phyloP scores from a whole-genome alignment of 1,140 invertebrate species.

The Cryptotermes secundus region DNA sequence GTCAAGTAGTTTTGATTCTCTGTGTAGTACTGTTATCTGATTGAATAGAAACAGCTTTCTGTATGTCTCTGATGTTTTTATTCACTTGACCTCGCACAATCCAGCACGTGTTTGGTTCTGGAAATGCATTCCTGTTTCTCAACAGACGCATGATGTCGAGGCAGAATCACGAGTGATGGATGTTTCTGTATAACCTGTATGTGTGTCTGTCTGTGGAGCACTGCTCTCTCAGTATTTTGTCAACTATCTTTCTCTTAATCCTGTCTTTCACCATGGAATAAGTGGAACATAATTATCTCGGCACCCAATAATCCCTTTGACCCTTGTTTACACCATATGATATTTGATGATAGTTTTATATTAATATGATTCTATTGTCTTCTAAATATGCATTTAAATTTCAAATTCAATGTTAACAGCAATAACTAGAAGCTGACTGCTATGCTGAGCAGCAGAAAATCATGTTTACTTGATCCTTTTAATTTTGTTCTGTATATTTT shows the following conservation, averaged over 20 bases:
- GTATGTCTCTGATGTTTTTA: neutral
- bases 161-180: neutral
- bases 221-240: neutral
- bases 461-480: neutral
- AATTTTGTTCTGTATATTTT: neutral
- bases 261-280: neutral
- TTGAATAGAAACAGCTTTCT: constrained; percentile 1
- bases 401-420: neutral
- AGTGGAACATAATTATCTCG: neutral
- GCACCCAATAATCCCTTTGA: neutral
- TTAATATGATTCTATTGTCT: neutral
- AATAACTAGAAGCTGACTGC: neutral
- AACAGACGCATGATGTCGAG: neutral
- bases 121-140: neutral
- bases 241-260: neutral
- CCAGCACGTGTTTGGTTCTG: neutral
- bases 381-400: neutral
- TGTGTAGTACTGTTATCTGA: neutral
- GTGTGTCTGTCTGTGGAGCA: neutral
- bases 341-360: neutral
- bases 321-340: neutral
- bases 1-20: neutral
- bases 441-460: neutral
- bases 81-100: neutral
- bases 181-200: neutral